Evolutionary conservation across 2,113 vertebrate species (phyloP).

Genomic region (Hippocampus barbouri): DNA sequence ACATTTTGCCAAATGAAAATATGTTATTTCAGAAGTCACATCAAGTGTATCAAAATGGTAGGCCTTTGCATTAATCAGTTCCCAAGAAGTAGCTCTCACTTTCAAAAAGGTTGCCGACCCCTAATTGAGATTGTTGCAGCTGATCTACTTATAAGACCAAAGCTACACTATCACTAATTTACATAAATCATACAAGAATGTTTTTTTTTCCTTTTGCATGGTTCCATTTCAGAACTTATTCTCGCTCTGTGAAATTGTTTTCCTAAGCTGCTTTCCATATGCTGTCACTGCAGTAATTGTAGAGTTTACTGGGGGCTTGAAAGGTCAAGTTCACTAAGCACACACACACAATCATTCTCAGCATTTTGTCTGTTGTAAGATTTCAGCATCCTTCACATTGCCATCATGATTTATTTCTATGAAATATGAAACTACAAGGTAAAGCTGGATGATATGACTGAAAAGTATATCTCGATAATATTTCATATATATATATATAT

Average conservation of each 20-base stretch:
- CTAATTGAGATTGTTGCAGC: background rate
- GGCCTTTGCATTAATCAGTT: too few species aligned
- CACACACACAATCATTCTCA: background rate
- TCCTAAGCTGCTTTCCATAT: background rate
- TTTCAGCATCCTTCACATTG: background rate
- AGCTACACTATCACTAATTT: background rate
- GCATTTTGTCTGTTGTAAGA: background rate
- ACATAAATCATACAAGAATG: background rate
- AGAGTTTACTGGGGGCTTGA: background rate
- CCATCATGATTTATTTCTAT: background rate
- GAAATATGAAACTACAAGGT: background rate
- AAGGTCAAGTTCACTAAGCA: background rate
- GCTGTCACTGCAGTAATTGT: background rate
- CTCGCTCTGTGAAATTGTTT: background rate
- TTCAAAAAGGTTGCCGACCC: too few species aligned
- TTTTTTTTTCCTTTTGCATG: background rate
- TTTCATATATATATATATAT: too few species aligned
- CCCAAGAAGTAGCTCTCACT: too few species aligned
- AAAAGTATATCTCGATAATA: too few species aligned
- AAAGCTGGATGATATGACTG: too few species aligned
- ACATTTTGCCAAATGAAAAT: too few species aligned
- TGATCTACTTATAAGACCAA: background rate
- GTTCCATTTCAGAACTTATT: constrained; percentile 2
- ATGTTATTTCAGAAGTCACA: too few species aligned
- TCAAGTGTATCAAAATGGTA: too few species aligned